Evolutionary conservation across 37 sponge, comb jelly and placozoan species (phyloP).

Genomic region (Spongilla lacustris): DNA sequence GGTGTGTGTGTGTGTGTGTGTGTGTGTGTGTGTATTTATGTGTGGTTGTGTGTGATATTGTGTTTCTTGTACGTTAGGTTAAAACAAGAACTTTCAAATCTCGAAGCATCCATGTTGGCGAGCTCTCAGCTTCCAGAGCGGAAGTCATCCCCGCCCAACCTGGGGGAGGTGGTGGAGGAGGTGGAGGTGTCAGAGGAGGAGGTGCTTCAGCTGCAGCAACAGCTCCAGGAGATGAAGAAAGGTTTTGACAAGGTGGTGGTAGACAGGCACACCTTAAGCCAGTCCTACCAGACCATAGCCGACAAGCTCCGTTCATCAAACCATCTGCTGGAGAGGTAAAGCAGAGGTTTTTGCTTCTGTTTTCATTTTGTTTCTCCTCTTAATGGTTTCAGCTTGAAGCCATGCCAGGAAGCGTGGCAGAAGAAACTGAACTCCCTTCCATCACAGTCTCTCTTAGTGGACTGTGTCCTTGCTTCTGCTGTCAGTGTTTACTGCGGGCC

Average conservation of each 20-base stretch:
- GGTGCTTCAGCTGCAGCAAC: neutral
- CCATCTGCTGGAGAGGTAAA: constrained; percentile 64
- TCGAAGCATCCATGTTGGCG: constrained; percentile 3
- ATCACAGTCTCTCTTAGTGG: constrained; percentile 22
- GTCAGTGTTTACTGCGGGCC: constrained; percentile 80
- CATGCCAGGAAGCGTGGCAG: constrained; percentile 44
- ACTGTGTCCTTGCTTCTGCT: constrained; percentile 83
- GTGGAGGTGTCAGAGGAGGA: neutral
- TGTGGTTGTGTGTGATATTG: neutral
- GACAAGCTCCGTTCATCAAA: constrained; percentile 75
- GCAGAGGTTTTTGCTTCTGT: neutral
- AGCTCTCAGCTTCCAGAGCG: neutral
- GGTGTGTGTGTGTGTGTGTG: neutral
- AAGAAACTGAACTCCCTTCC: constrained; percentile 39
- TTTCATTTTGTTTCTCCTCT: neutral
- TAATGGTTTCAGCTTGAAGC: constrained; percentile 44
- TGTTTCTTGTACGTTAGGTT: neutral
- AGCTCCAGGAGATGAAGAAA: constrained; percentile 50
- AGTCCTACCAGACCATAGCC: constrained; percentile 55
- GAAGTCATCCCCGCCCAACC: neutral
- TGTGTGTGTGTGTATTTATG: neutral
- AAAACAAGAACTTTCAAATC: constrained; percentile 3
- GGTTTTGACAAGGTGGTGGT: constrained; percentile 74
- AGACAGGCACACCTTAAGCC: constrained; percentile 69
- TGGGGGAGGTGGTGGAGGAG: constrained; percentile 37